Evolutionary conservation across 2,888 invertebrate species (phyloP), one percentile per base, ranked within the genome.

Genomic region (Cryptocheilus praepositus): DNA sequence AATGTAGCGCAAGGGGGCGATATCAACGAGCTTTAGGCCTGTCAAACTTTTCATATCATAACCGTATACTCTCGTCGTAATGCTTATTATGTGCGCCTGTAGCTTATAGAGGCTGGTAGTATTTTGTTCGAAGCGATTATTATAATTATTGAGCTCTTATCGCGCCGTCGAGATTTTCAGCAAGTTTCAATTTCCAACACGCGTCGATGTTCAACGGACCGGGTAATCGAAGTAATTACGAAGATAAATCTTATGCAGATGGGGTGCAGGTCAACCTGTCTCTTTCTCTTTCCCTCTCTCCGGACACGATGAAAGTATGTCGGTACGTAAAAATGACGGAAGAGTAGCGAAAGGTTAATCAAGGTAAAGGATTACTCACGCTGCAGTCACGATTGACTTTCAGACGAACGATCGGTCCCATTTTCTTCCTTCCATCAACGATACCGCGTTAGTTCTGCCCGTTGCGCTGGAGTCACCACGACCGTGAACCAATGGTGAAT

Each of bases 301-400:
- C 3, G 13, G 8, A 11, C 36, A 36, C 36, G 36, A 36, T 36
- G 36, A 36, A 36, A 36, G 36, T 36, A 8, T 36, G 36, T 11
- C 1, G 36, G 36, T 1, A 36, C 11, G 36, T 11, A 36, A 36
- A 36, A 36, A 36, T 36, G 36, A 36, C 36, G 36, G 16, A n/a
- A 55, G 57, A 11, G n/a, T 28, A 45, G 43, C 25, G 19, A 71
- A 71, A 67, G 59, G 52, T 71, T 71, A 71, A 67, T 70, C 28
- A 59, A 68, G 57, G 67, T 53, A 64, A 71, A 59, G 58, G 49
- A 68, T 68, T 53, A 36, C 44, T 63, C 28, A 44, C 52, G 51
- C 43, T 67, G 70, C 71, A 71, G 71, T 76, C 74, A 67, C 67
- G 59, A 73, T 76, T 57, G 64, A 74, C 54, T 67, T 67, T 61